A percentile compares a stretch with the other conserved stretches of the same genome.
Evolutionary conservation across 2,797 vertebrate genomes (phyloP).

Genomic region (Etheostoma nigrum): DNA sequence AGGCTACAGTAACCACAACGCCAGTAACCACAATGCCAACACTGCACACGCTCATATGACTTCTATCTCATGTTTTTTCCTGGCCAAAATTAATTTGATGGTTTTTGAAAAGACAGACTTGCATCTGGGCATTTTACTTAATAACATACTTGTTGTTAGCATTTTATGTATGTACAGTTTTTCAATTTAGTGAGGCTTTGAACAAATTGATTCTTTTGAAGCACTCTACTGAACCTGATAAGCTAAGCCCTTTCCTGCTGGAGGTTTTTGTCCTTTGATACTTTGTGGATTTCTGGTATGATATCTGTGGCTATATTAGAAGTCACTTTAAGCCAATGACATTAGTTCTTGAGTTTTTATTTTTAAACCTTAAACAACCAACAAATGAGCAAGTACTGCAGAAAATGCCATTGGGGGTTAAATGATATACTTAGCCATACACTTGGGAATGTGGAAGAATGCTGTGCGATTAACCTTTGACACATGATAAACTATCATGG

Average conservation of each 20-base stretch:
- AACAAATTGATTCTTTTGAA: neutral
- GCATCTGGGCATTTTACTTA: no score
- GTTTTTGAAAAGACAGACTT: neutral
- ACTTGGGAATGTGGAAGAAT: neutral
- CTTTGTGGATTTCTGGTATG: neutral
- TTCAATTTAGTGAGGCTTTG: neutral
- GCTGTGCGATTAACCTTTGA: neutral
- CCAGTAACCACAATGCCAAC: neutral
- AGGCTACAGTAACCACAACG: neutral
- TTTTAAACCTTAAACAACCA: neutral
- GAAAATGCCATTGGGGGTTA: neutral
- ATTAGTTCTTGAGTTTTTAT: rapidly evolving
- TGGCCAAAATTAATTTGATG: neutral
- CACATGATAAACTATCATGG: neutral
- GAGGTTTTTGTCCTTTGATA: neutral
- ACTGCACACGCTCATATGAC: neutral
- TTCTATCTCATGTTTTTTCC: neutral
- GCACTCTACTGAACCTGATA: neutral
- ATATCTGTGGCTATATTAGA: neutral
- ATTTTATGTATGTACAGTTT: neutral
- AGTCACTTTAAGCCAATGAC: neutral
- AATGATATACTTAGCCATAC: neutral
- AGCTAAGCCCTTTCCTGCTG: neutral
- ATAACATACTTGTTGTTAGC: no score
- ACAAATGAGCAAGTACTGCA: neutral